Base-by-base conservation (phyloP, 2,888 invertebrate species). In the Mechanitis messenoides region DNA sequence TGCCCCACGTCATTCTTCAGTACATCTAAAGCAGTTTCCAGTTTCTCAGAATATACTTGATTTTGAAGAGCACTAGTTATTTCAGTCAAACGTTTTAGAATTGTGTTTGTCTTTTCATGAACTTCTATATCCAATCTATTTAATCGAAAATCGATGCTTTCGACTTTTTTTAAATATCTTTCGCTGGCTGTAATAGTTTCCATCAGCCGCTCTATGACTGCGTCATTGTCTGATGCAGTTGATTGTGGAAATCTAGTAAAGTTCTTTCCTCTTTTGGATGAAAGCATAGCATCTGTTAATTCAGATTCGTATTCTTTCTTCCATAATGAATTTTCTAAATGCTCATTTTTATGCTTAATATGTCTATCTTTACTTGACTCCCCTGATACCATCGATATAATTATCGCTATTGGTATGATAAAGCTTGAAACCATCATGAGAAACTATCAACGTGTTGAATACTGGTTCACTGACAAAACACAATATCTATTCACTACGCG, bases 141-240 rank as follows among this genome's bases (percentile, higher is more conserved):
- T 33, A 90, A 69, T 74, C 83, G 76, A 61, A 83, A 90, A 67
- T 87, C 85, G 60, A 90, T 86, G 66, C 80, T 83, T 45, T 90
- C 89, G n/a, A 90, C 77, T 73, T 87, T 88, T 64, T 89, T 88
- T 2, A 90, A 75, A 71, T 87, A 89, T 64, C 83, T 87, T 70
- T 89, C 90, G 68, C 85, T 87, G 3, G 85, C 79, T 2, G 86
- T 82, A 35, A 91, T 79, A 1, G 81, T 80, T 6, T 90, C 87
- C 79, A 90, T 75, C 2, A 91, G 69, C 64, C 83, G 87, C 35
- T 90, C 87, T 2, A 88, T 69, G 0, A 90, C 84, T 4, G 73
- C 76, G 4, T 88, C 88, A 64, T 79, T 84, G n/a, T 89, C 87
- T 2, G 73, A 67, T 56, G 67, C 50, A 1, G 74, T 53, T 1